A percentile compares a stretch with the other conserved stretches of the same genome.
These are phyloP conservation scores for Acrocephalus arundinaceus DNA, from an alignment of 2,113 vertebrate species.

Conservation along the genomic window DNA sequence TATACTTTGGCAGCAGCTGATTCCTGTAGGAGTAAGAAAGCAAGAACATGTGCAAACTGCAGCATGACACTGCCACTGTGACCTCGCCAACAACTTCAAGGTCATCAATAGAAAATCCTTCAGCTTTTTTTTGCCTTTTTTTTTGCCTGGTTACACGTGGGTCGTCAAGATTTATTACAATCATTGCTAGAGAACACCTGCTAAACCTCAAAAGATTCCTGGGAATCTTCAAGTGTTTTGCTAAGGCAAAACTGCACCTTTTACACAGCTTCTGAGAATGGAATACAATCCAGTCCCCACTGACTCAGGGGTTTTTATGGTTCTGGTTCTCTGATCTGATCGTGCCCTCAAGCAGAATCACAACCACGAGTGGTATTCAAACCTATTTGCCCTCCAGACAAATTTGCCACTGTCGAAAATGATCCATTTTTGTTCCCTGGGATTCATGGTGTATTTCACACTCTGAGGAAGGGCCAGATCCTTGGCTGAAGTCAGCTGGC, in stretches of 20 bases:
- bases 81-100: slow-evolving; percentile 39
- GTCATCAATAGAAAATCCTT: slow-evolving; percentile 20
- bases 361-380: neutral
- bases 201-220: slow-evolving; percentile 25
- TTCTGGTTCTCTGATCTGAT: neutral
- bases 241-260: neutral
- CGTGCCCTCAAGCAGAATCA: neutral
- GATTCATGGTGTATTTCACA: neutral
- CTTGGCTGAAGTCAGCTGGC: neutral
- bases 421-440: neutral
- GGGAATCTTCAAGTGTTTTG: slow-evolving; percentile 18
- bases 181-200: slow-evolving; percentile 3
- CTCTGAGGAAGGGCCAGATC: neutral
- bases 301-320: neutral
- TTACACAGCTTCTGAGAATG: neutral
- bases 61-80: neutral
- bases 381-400: neutral
- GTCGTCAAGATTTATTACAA: slow-evolving; percentile 48
- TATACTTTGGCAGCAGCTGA: slow-evolving; percentile 57
- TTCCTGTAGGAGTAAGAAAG: slow-evolving; percentile 41
- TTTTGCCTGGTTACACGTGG: neutral
- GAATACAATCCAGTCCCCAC: neutral
- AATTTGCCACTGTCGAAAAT: neutral
- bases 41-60: slow-evolving; percentile 34
- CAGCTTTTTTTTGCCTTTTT: neutral